Evolutionary conservation across 2,797 vertebrate genomes (phyloP), one percentile per base, ranked within the genome.

Genomic region (Protonibea diacanthus): DNA sequence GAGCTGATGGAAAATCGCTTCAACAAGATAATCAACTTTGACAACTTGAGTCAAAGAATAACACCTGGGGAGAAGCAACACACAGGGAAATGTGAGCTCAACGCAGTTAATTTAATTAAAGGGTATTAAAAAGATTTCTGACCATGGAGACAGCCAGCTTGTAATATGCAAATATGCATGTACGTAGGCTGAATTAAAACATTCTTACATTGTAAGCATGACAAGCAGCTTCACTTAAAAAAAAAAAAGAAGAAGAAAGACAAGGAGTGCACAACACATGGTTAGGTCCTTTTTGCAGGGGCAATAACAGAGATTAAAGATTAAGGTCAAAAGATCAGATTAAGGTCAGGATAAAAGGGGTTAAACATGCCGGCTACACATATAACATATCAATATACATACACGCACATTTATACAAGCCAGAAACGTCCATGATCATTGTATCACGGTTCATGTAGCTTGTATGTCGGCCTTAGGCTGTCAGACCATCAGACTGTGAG

Each of bases 301-400:
- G 5, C 12, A 63, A 15, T 67, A 62, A 68, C 70, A 82, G 63
- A 81, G 84, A 88, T 88, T 82, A 90, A 63, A 83, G 86, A 92
- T 91, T 88, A 86, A 73, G 82, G 86, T 88, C 76, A 90, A 78
- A 81, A 75, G 14, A 80, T 78, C 64, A 76, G 82, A 92, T 90
- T 89, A 90, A 71, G 80, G 38, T 5, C 6, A 2, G 62, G 23
- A 78, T 75, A 78, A 70, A 68, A 71, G 72, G 64, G 69, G 73
- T 86, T 82, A 83, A 60, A 66, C 55, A 51, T 57, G 23, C 9
- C 21, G 20, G 33, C 4, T n/a, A 51, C 38, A 65, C 25, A 76
- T 5, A 65, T 5, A 65, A 65, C 51, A 63, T 61, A 33, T 52
- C 14, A 48, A 45, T 71, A 40, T 25, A 74, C 40, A 52, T 53